These are phyloP conservation scores for Protosalanx chinensis DNA, from an alignment of 2,797 vertebrate species.

Conservation along the genomic window DNA sequence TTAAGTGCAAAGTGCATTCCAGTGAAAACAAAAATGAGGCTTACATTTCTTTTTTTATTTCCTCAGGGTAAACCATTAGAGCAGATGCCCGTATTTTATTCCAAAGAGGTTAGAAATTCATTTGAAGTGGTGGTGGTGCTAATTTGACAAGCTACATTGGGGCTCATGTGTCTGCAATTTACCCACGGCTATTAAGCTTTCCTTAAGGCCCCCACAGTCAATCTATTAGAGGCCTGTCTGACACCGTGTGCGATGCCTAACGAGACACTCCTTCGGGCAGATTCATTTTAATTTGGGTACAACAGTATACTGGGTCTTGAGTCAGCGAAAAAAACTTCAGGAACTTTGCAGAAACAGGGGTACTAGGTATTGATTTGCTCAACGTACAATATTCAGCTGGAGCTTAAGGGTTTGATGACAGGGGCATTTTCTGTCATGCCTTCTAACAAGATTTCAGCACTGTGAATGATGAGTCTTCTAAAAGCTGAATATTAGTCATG, in stretches of 20 bases:
- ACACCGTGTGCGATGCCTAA: background rate
- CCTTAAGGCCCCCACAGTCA: slow-evolving; percentile 12
- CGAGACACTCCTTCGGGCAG: background rate
- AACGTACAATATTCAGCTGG: background rate
- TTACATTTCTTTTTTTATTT: background rate
- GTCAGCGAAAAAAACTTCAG: background rate
- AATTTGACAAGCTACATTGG: slow-evolving; percentile 11
- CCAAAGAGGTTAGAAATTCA: slow-evolving; percentile 7
- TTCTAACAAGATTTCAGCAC: background rate
- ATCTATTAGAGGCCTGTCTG: slow-evolving; percentile 21
- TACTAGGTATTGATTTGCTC: slow-evolving; percentile 2
- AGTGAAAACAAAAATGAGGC: slow-evolving; percentile 6
- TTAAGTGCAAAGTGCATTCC: slow-evolving; percentile 13
- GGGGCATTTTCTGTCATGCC: background rate
- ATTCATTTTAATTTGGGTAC: slow-evolving; percentile 8
- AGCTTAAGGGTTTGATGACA: background rate
- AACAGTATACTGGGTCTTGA: background rate
- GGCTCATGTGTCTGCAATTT: slow-evolving; percentile 7
- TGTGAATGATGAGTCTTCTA: background rate
- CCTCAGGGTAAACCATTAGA: slow-evolving; percentile 21
- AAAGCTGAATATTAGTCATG: background rate
- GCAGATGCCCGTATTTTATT: slow-evolving; percentile 13
- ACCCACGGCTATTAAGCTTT: slow-evolving; percentile 8
- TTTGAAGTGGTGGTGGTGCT: slow-evolving; percentile 14
- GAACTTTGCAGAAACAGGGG: slow-evolving; percentile 1